Base-by-base conservation (phyloP, 2,888 invertebrate species). In the Tineola bisselliella region DNA sequence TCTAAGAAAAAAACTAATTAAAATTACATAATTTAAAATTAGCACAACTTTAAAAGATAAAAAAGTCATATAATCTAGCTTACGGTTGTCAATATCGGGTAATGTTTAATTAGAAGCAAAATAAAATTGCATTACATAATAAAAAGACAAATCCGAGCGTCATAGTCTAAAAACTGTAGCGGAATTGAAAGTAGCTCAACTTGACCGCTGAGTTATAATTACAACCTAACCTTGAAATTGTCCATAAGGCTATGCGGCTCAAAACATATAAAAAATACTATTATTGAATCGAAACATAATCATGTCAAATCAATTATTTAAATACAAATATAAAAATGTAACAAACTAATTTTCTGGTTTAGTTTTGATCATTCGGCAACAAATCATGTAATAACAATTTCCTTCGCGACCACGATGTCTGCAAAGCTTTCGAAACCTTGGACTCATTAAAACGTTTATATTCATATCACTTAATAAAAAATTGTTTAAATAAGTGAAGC, bases 171-270 rank as follows among this genome's bases (percentile, higher is more conserved):
- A 48, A 48, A 48, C 13, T n/a, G 8, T 48, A 30, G 30, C 30
- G 58, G 58, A 33, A 33, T 58, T 58, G 58, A 58, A 58, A 58
- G 58, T 58, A 33, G 58, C 33, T 58, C 33, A 33, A 33, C 58
- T 58, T 58, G 58, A 58, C 58, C 58, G 58, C 19, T 2, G 54
- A 54, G 48, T 8, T 48, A 56, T 56, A 56, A 56, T 56, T 56
- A 56, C n/a, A 5, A 11, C 25, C 48, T 48, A 48, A 38, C 38
- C 38, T 38, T 38, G 38, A 38, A 38, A 38, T n/a, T 38, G 25
- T 25, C 6, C 25, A 12, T 1, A 38, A 38, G 38, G 38, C n/a
- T 38, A 10, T 38, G 38, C 38, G 38, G 10, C 38, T 38, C 38
- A 38, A 38, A 38, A 38, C 10, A 38, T 6, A 12, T 12, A 38